Evolutionary conservation across 1,140 invertebrate species (phyloP), one percentile per base, ranked within the genome.

Genomic region (Caenorhabditis remanei): DNA sequence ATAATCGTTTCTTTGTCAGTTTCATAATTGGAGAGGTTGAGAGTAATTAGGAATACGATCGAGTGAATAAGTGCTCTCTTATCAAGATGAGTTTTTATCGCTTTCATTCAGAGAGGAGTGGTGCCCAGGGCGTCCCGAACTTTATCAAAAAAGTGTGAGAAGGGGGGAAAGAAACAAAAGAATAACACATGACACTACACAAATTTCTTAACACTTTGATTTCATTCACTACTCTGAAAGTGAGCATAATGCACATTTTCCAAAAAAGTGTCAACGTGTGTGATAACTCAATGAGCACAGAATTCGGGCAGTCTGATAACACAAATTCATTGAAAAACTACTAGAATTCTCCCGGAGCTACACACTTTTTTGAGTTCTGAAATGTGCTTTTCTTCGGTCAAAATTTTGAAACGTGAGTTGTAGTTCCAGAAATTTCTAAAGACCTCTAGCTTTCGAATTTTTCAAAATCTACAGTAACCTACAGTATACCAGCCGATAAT

Each of bases 201-300:
- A 32, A 43, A 5, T 4, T 43, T 67, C 16, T 71, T 71, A 43
- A 46, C 65, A 43, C 40, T 71, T 71, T 71, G 65, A 71, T 71
- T 71, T 71, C 65, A 71, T 32, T 2, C 24, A 63, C 16, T 58
- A 9, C 5, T 32, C 40, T 32, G 11, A 11, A 71, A 4, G 19
- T 5, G 65, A 71, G 65, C 65, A 71, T 71, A 71, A 46, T 43
- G 65, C 65, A 71, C 65, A 71, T 16, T 71, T 71, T 71, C 32
- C 13, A n/a, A n/a, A 61, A 61, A n/a, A 65, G 32, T 40, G 13
- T 58, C 56, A 24, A 6, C 1, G 65, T 43, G 40, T 43, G 65
- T 43, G 41, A 16, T 71, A 32, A 63, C 14, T 8, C 4, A 71
- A 71, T 43, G 65, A 71, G 65, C 65, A 71, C 65, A 71, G 11